A percentile compares a stretch with the other conserved stretches of the same genome.
Evolutionary conservation across 2,113 vertebrate genomes (phyloP).

Genomic region (Miniopterus natalensis): DNA sequence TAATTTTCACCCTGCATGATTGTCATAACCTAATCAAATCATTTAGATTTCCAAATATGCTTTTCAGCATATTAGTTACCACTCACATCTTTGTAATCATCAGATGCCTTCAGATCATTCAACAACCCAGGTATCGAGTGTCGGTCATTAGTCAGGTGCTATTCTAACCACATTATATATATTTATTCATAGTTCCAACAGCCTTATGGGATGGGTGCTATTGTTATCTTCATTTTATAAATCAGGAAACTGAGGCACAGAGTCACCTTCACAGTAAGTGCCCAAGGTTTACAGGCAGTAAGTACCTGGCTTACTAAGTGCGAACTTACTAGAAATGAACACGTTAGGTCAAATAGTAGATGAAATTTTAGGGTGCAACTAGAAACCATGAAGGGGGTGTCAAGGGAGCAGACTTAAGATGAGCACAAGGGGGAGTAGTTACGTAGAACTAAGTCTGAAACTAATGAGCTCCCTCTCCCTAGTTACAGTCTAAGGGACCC

Average conservation of each 20-base stretch:
- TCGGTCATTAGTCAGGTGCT: background rate
- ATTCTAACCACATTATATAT: background rate
- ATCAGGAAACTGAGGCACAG: background rate
- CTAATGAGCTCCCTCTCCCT: background rate
- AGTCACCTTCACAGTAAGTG: background rate
- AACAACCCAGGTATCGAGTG: background rate
- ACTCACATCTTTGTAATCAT: background rate
- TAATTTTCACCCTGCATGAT: constrained; percentile 1
- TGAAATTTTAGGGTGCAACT: background rate
- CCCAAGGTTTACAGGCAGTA: background rate
- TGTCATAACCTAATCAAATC: background rate
- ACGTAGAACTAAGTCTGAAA: background rate
- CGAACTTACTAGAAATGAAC: background rate
- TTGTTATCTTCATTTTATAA: background rate
- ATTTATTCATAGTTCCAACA: background rate
- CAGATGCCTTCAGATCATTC: background rate
- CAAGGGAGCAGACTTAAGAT: background rate
- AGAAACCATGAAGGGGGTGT: background rate
- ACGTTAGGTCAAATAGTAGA: background rate
- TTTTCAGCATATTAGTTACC: background rate
- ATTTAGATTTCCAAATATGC: background rate
- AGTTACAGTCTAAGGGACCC: background rate
- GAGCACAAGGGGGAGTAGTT: background rate
- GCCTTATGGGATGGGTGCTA: background rate
- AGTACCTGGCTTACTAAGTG: background rate